Base-by-base conservation (phyloP, 1,140 invertebrate species). In the Andrena cerasifolii region DNA sequence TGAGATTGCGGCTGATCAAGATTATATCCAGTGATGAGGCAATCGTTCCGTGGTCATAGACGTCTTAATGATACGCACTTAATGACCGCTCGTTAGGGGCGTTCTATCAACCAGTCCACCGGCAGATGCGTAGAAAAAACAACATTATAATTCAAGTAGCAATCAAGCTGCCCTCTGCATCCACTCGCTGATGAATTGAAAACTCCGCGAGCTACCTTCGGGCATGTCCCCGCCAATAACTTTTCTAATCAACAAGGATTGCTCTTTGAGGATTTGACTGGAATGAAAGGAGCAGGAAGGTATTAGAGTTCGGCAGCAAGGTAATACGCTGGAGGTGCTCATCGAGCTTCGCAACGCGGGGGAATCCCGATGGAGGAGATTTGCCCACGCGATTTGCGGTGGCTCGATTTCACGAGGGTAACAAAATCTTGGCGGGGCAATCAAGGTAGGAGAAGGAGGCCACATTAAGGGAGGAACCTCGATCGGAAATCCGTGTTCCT, bases 401-500 rank as follows among this genome's bases (percentile, higher is more conserved):
- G 53, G 74, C 56, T 70, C 45, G 63, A 68, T 76, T 71, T 77
- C 66, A 71, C 53, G 61, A 43, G 45, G 56, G 74, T 77, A 77
- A 77, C 71, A 59, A 77, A 77, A 77, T 77, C 74, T 77, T 61
- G n/a, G 31, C n/a, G 18, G n/a, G 74, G 45, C 66, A 71, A 77
- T 77, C 74, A 47, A 28, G 68, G 59, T 54, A 62, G 76, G 59
- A 78, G 14, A 70, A 67, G 76, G 68, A 73, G 68, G 36, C 70
- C 82, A 36, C 61, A 65, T 56, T 70, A 61, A 80, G 67, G 70
- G 74, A 59, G 76, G 67, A 75, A 58, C 53, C 73, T 67, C 51
- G 78, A 83, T 83, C 81, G 83, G 81, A 84, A 84, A 84, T 84
- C 83, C 81, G 78, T 74, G 74, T 68, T 79, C 82, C 75, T 80